Percentiles rank a stretch among this genome's conserved stretches.
Evolutionary conservation across 1,140 invertebrate species (phyloP).

Genomic region (Eulimnadia texana): DNA sequence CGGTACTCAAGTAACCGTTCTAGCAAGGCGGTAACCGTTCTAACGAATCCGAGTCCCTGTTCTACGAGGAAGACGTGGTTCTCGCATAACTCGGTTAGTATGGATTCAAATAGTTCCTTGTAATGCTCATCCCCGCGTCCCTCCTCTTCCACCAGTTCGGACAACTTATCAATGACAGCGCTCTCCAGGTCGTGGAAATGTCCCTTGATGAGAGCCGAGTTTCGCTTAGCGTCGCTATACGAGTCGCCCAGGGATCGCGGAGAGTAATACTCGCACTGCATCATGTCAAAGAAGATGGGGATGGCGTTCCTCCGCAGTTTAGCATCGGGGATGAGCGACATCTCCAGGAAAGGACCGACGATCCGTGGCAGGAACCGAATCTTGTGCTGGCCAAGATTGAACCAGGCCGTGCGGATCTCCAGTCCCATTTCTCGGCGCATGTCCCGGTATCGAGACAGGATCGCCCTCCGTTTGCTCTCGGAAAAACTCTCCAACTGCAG

Average conservation of each 20-base stretch:
- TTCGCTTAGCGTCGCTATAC: slow-evolving; percentile 44
- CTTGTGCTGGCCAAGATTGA: slow-evolving; percentile 70
- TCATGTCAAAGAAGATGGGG: slow-evolving; percentile 97
- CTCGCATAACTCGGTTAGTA: slow-evolving; percentile 51
- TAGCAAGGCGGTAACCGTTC: slow-evolving; percentile 57
- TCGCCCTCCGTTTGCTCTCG: slow-evolving; percentile 42
- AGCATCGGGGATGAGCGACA: slow-evolving; percentile 80
- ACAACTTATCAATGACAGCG: slow-evolving; percentile 81
- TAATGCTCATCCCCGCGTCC: slow-evolving; percentile 58
- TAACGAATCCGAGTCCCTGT: slow-evolving; percentile 53
- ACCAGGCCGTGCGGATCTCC: slow-evolving; percentile 79
- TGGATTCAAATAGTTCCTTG: slow-evolving; percentile 54
- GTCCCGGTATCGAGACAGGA: slow-evolving; percentile 56
- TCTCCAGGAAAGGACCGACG: slow-evolving; percentile 79
- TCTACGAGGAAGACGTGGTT: slow-evolving; percentile 51
- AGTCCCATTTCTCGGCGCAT: slow-evolving; percentile 69
- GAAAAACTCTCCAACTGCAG: slow-evolving; percentile 72
- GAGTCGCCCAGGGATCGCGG: slow-evolving; percentile 37
- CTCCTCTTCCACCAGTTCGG: slow-evolving; percentile 75
- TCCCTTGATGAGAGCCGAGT: slow-evolving; percentile 43
- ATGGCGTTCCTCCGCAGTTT: slow-evolving; percentile 77
- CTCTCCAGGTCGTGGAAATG: slow-evolving; percentile 50
- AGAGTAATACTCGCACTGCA: slow-evolving; percentile 82
- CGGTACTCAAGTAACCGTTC: slow-evolving; percentile 72
- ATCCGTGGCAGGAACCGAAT: slow-evolving; percentile 72